Percentiles rank a stretch among this genome's conserved stretches.
phyloP scores from a whole-genome alignment of 2,888 invertebrate genomes.

The Platycnemis pennipes region DNA sequence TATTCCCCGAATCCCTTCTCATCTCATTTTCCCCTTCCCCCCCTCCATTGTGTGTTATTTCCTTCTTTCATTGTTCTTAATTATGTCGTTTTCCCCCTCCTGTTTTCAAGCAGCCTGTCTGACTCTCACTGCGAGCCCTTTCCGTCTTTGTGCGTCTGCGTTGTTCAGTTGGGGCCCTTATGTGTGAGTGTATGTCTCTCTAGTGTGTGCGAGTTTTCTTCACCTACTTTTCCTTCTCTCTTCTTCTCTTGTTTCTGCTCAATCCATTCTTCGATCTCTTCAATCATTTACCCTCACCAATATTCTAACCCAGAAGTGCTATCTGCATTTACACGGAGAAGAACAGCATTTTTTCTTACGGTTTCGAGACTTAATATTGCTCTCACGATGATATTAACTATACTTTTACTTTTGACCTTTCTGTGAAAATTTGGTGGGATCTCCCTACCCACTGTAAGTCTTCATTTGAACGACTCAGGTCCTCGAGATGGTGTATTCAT shows the following conservation, averaged over 20 bases:
- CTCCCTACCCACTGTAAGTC: neutral
- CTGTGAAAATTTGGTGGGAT: neutral
- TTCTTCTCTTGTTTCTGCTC: slow-evolving; percentile 47
- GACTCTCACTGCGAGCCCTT: slow-evolving; percentile 30
- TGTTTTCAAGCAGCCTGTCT: slow-evolving; percentile 44
- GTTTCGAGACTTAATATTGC: neutral
- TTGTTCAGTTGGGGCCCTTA: neutral
- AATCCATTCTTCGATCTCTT: neutral
- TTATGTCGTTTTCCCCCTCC: slow-evolving; percentile 60
- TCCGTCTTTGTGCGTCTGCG: neutral
- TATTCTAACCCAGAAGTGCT: neutral
- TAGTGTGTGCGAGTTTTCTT: slow-evolving; percentile 9
- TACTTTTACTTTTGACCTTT: neutral
- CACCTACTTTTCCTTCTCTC: neutral
- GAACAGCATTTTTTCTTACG: neutral
- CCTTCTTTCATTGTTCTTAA: slow-evolving; percentile 67
- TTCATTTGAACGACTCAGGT: neutral
- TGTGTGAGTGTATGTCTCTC: neutral
- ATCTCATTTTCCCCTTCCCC: slow-evolving; percentile 51
- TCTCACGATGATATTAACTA: neutral
- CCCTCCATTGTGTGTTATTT: slow-evolving; percentile 65
- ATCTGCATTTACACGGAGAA: neutral
- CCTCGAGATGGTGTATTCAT: neutral
- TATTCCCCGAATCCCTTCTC: slow-evolving; percentile 53
- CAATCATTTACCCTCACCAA: neutral